Percentiles rank a stretch among this genome's conserved stretches.
Conservation (phyloP, 2,113 vertebrate genomes). For the Eublepharis macularius region DNA sequence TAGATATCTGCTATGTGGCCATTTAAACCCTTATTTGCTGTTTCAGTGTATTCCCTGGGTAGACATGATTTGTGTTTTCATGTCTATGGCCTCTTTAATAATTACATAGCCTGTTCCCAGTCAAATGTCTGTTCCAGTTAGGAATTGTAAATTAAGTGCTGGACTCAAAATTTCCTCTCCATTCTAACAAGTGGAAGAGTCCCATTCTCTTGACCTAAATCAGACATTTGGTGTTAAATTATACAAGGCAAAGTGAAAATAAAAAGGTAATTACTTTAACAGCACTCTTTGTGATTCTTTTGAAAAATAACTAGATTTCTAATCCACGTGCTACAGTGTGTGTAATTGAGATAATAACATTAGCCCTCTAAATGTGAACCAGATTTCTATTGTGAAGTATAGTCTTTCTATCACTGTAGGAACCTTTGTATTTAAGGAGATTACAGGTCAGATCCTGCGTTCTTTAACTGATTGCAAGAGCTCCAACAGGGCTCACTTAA, state of each 20-base stretch:
- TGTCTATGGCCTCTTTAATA: not conserved
- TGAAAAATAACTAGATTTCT: conserved; percentile 19
- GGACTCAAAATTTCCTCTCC: not conserved
- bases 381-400: conserved; percentile 3
- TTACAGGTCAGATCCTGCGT: conserved; percentile 12
- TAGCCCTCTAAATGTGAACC: conserved; percentile 19
- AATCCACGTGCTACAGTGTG: not conserved
- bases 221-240: conserved; percentile 3
- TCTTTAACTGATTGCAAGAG: not conserved
- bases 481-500: not conserved
- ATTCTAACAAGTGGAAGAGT: not conserved
- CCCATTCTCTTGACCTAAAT: not conserved
- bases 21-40: not conserved
- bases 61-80: not conserved
- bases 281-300: conserved; percentile 7
- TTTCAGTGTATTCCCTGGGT: not conserved
- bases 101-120: not conserved
- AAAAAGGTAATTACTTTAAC: conserved; percentile 24
- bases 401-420: not conserved
- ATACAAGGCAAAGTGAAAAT: conserved; percentile 9
- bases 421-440: conserved; percentile 20
- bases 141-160: not conserved
- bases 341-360: conserved; percentile 30
- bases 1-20: not conserved
- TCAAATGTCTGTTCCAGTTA: not conserved